Percentiles rank a stretch among this genome's conserved stretches.
phyloP scores from a whole-genome alignment of 2,113 vertebrate species.

The Sorex araneus region DNA sequence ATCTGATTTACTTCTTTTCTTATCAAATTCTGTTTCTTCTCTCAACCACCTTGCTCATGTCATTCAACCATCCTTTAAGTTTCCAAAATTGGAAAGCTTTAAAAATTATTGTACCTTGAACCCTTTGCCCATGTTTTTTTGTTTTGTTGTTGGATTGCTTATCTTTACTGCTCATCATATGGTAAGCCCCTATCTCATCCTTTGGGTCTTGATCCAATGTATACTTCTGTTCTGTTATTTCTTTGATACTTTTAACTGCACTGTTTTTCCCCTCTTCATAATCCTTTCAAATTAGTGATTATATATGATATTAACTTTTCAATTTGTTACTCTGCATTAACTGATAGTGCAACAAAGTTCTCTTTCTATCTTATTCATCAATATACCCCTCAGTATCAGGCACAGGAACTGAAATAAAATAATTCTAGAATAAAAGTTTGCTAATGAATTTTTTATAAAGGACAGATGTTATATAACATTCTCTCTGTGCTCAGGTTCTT shows the following conservation, averaged over 20 bases:
- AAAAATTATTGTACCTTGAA: background rate
- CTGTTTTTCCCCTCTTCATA: background rate
- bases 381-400: background rate
- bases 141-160: too few relatives aligned
- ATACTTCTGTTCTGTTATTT: background rate
- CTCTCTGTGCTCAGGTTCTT: background rate
- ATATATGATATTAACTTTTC: background rate
- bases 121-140: background rate
- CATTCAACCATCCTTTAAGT: background rate
- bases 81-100: background rate
- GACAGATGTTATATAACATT: background rate
- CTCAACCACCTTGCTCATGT: background rate
- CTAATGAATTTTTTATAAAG: background rate
- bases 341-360: background rate
- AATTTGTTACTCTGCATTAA: background rate
- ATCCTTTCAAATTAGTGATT: background rate
- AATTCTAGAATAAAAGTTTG: background rate
- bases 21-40: background rate
- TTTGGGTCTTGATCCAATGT: background rate
- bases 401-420: background rate
- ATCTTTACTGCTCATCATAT: too few relatives aligned
- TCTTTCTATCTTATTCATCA: background rate
- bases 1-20: slow-evolving; percentile 1
- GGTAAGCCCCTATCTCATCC: background rate
- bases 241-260: background rate